These are phyloP conservation scores for Enteromius anoplus DNA, from an alignment of 2,797 vertebrate species.

Conservation along the genomic window DNA sequence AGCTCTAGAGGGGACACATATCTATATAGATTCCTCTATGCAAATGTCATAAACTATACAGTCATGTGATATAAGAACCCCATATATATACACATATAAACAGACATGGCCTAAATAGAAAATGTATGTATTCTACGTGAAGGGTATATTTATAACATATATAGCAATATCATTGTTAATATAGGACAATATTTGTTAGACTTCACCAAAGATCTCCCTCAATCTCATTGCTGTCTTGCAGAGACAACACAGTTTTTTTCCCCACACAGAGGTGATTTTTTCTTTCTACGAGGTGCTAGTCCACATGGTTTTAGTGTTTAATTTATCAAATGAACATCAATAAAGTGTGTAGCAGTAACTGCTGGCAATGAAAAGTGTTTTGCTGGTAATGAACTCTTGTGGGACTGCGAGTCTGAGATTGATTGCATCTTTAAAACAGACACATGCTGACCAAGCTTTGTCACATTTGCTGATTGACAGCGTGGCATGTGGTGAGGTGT, in stretches of 20 bases:
- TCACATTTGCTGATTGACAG: constrained; percentile 29
- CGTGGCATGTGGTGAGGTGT: constrained; percentile 19
- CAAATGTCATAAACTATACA: no score
- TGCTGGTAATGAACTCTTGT: constrained; percentile 11
- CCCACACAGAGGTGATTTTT: neutral
- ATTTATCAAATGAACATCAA: constrained; percentile 18
- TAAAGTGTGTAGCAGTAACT: neutral
- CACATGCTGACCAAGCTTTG: constrained; percentile 30
- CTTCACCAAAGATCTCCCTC: no score
- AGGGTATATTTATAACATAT: neutral
- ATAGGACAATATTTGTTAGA: no score
- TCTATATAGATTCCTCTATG: no score
- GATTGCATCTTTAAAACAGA: constrained; percentile 37
- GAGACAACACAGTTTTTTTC: neutral
- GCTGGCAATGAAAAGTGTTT: constrained; percentile 25
- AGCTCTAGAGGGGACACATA: neutral
- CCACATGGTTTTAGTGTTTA: constrained; percentile 16
- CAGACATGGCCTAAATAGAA: neutral
- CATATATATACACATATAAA: no score
- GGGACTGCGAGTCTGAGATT: neutral
- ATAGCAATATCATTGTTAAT: neutral
- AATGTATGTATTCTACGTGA: neutral
- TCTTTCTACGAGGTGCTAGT: neutral
- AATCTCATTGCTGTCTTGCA: neutral
- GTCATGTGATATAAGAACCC: no score